Evolutionary conservation across 1,140 invertebrate species (phyloP).

Genomic region (Tribolium castaneum): DNA sequence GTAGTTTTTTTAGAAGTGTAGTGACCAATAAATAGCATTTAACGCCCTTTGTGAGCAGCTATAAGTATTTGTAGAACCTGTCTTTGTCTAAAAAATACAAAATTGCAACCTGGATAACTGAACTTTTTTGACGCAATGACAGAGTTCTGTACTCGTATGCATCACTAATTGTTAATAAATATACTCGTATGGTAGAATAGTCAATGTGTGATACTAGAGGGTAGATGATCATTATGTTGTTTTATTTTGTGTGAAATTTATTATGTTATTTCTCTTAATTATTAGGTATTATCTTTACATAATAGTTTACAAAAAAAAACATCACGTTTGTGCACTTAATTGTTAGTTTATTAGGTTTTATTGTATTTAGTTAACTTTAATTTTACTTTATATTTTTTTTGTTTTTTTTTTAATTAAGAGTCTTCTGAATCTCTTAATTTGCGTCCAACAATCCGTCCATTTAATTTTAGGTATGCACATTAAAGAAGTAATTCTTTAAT

Average conservation of each 20-base stretch:
- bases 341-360: neutral
- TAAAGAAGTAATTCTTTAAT: constrained; percentile 18
- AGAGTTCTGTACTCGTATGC: no score
- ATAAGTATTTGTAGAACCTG: neutral
- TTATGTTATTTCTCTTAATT: no score
- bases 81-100: neutral
- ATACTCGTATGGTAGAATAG: no score
- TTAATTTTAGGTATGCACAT: constrained; percentile 2
- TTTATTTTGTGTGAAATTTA: no score
- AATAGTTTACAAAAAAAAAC: no score
- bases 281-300: no score
- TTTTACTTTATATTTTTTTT: constrained; percentile 38
- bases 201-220: no score
- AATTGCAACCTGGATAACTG: no score
- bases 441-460: constrained; percentile 48
- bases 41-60: neutral
- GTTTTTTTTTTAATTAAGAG: constrained; percentile 45
- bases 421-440: constrained; percentile 43
- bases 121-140: no score
- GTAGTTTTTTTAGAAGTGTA: neutral
- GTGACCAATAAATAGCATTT: neutral
- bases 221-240: no score
- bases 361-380: constrained; percentile 5
- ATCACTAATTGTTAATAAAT: no score
- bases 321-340: no score